A percentile compares a stretch with the other conserved stretches of the same genome.
Evolutionary conservation across 1,140 invertebrate species (phyloP).

Genomic region (Zaprionus taronus): DNA sequence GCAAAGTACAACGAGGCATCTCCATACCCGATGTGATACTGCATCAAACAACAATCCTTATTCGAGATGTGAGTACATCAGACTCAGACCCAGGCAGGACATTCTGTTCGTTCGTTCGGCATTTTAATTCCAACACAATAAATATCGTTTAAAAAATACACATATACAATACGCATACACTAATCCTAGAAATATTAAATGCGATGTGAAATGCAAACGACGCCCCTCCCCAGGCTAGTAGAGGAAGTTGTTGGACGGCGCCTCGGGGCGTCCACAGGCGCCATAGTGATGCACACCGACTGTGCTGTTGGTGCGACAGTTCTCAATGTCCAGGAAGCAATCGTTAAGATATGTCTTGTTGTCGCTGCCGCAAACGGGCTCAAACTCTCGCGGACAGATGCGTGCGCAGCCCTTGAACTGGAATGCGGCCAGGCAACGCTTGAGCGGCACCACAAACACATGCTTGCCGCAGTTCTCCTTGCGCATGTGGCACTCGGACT

Average conservation of each 20-base stretch:
- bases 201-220: constrained; percentile 59
- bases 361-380: constrained; percentile 95
- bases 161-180: constrained; percentile 63
- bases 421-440: constrained; percentile 92
- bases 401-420: constrained; percentile 93
- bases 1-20: constrained; percentile 93
- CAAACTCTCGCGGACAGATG: constrained; percentile 93
- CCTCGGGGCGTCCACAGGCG: constrained; percentile 80
- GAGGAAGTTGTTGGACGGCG: constrained; percentile 81
- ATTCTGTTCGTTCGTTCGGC: constrained; percentile 57
- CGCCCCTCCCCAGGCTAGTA: constrained; percentile 53
- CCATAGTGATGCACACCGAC: constrained; percentile 80
- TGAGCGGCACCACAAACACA: constrained; percentile 94
- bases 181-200: constrained; percentile 78
- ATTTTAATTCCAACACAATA: constrained; percentile 80
- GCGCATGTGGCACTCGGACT: constrained; percentile 96
- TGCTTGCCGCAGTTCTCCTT: constrained; percentile 96
- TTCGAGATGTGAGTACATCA: constrained; percentile 87
- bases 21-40: constrained; percentile 96
- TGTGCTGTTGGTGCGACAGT: constrained; percentile 89
- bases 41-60: constrained; percentile 93
- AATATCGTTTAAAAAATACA: constrained; percentile 75
- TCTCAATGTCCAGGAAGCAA: constrained; percentile 96
- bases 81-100: neutral
- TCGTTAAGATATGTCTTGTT: constrained; percentile 95